Base-by-base conservation (phyloP, 2,888 invertebrate species). In the Clepsis dumicolana region DNA sequence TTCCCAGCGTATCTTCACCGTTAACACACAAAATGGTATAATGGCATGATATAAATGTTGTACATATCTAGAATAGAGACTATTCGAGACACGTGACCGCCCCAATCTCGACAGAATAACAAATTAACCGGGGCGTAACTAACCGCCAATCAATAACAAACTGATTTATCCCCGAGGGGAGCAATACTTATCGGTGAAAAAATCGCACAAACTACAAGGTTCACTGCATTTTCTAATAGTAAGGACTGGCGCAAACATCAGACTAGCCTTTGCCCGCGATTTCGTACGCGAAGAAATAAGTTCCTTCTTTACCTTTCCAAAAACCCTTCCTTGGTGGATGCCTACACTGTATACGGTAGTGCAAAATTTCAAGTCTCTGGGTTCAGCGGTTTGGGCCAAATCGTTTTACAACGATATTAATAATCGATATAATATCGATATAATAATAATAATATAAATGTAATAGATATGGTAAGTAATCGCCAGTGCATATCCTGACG, bases 81-180 rank as follows among this genome's bases (percentile, higher is more conserved):
- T 72, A 77, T 72, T 77, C 76, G 67, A 73, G 76, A 79, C 77
- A 73, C 70, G 68, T 63, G 75, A 77, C 65, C 70, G 69, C 69
- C 74, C 71, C 75, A 82, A 86, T 85, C 84, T 82, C 83, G 80
- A 79, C 79, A 80, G 80, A 83, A 87, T 84, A 84, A 82, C 76
- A 83, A 80, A 88, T 87, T 82, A 88, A 82, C 82, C 82, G 81
- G 85, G 88, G 90, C 91, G 90, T 88, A 82, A 82, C 89, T 89
- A 90, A 90, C 90, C 86, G 82, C 86, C 91, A 90, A 91, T 91
- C 90, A 91, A 90, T 91, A 89, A 86, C 88, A 78, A 80, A 85
- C 87, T 87, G 90, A 91, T 90, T 90, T 90, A 90, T 91, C 78
- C 84, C 81, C 80, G 62, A 71, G 81, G 85, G 89, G 84, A 74